Percentiles rank a stretch among this genome's conserved stretches.
phyloP scores from a whole-genome alignment of 2,797 vertebrate genomes.

The Borostomias antarcticus region DNA sequence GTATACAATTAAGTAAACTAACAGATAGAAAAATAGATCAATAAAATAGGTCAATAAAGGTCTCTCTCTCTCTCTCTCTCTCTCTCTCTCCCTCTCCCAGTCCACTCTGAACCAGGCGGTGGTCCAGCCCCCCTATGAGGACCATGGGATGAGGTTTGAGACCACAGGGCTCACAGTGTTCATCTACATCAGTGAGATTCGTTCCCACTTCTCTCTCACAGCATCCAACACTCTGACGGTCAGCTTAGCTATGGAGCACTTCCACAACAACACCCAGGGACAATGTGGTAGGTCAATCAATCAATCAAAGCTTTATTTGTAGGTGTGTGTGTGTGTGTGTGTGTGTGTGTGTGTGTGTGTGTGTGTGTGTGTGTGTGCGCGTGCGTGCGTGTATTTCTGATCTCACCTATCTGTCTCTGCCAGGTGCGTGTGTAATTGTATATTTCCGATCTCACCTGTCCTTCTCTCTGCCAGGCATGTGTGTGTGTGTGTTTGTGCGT shows the following conservation, averaged over 20 bases:
- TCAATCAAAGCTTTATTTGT: neutral
- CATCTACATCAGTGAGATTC: constrained; percentile 62
- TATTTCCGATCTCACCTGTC: neutral
- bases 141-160: constrained; percentile 63
- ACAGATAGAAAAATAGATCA: too few relatives aligned
- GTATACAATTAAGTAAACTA: too few relatives aligned
- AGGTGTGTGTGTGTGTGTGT: neutral
- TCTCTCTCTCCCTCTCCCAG: constrained; percentile 39
- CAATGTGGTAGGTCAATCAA: constrained; percentile 68
- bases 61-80: neutral
- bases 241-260: constrained; percentile 70
- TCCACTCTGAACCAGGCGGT: constrained; percentile 56
- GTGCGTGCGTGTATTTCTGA: neutral
- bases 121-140: constrained; percentile 61
- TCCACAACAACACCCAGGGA: constrained; percentile 71
- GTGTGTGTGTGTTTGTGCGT: neutral
- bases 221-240: constrained; percentile 49
- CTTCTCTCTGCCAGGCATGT: neutral
- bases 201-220: constrained; percentile 65
- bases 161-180: constrained; percentile 48
- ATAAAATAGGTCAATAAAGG: too few relatives aligned
- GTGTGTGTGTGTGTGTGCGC: neutral
- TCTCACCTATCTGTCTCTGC: neutral
- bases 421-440: neutral
- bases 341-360: neutral